These are phyloP conservation scores for Leptinotarsa tumamoca DNA, from an alignment of 2,888 invertebrate genomes.

Conservation along the genomic window DNA sequence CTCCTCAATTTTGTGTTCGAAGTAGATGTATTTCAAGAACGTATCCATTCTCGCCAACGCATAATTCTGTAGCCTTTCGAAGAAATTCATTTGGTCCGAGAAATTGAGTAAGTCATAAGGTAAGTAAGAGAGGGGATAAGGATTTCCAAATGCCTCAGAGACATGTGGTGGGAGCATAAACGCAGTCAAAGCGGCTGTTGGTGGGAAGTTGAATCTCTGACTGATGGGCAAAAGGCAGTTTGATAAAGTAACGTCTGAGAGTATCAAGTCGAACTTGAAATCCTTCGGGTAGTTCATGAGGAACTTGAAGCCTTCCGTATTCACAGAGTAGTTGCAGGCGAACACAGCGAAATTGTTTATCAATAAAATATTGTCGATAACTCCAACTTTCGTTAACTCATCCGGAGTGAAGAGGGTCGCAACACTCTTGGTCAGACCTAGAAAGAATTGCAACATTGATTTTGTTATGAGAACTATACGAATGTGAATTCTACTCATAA, in stretches of 20 bases:
- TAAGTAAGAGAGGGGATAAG: conserved; percentile 51
- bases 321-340: conserved; percentile 29
- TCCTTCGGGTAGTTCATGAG: conserved; percentile 54
- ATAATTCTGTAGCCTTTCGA: conserved; percentile 51
- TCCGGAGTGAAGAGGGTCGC: not conserved
- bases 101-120: conserved; percentile 44
- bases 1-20: conserved; percentile 39
- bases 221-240: conserved; percentile 55
- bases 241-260: conserved; percentile 54
- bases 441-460: not conserved
- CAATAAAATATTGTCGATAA: not conserved
- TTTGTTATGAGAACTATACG: too few species aligned
- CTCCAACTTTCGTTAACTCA: not conserved
- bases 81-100: conserved; percentile 49
- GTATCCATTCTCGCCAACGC: conserved; percentile 37
- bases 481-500: too few species aligned
- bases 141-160: conserved; percentile 50
- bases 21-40: conserved; percentile 34
- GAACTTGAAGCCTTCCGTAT: conserved; percentile 52
- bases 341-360: conserved; percentile 14
- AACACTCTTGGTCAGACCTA: not conserved
- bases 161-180: conserved; percentile 47
- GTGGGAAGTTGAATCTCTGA: conserved; percentile 53
- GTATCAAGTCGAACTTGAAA: conserved; percentile 58
- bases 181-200: conserved; percentile 41